Conservation (phyloP, 2,888 invertebrate species). For the Autographa gamma region DNA sequence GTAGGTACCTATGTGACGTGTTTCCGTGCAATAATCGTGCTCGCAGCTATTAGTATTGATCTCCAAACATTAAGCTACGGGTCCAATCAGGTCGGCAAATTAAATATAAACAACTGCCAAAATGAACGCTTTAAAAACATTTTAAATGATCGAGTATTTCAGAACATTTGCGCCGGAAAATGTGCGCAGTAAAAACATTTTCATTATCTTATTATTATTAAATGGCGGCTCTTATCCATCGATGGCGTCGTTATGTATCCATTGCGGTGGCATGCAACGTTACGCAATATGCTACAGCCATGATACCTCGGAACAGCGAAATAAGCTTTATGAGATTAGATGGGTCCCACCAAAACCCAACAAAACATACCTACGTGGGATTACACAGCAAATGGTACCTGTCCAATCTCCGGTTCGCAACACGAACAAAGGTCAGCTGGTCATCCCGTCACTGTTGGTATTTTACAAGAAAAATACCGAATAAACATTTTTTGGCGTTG, state of each 20-base stretch:
- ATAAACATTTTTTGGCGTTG: slow-evolving; percentile 10
- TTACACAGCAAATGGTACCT: slow-evolving; percentile 40
- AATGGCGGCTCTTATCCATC: not conserved
- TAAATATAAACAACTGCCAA: not conserved
- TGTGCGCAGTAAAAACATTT: not conserved
- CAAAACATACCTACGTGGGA: slow-evolving; percentile 40
- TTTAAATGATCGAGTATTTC: not conserved
- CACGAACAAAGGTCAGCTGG: slow-evolving; percentile 42
- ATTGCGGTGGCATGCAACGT: slow-evolving; percentile 60
- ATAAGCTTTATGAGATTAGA: slow-evolving; percentile 77
- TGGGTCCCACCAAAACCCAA: slow-evolving; percentile 60
- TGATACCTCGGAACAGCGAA: slow-evolving; percentile 63
- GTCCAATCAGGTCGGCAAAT: slow-evolving; percentile 2
- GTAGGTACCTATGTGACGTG: not conserved
- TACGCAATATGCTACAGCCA: slow-evolving; percentile 61
- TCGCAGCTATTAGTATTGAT: not conserved
- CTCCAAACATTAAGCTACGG: not conserved
- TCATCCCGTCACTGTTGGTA: slow-evolving; percentile 37
- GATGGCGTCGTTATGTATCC: slow-evolving; percentile 18
- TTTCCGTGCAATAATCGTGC: too few species aligned
- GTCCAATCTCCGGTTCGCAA: slow-evolving; percentile 35
- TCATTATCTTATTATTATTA: not conserved
- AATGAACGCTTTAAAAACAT: not conserved
- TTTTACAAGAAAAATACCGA: slow-evolving; percentile 48
- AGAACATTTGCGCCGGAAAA: not conserved